Conservation (phyloP, 2,797 vertebrate species). For the Rhinophrynus dorsalis region DNA sequence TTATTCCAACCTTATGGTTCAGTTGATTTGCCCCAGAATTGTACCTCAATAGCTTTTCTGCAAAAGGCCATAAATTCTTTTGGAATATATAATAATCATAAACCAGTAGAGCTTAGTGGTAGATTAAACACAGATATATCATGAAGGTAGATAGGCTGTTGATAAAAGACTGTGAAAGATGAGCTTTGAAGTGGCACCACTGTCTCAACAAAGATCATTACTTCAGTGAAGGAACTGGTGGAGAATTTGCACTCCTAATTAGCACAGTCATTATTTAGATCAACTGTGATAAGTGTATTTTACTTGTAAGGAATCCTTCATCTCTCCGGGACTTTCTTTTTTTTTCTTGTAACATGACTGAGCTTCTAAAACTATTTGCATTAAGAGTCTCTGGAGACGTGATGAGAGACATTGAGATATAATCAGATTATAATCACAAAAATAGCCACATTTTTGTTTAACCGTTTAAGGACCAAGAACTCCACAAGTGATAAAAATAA, state of each 20-base stretch:
- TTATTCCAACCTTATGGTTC: no score
- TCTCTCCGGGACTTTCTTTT: not conserved
- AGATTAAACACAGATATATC: constrained; percentile 23
- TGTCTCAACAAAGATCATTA: constrained; percentile 21
- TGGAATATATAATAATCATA: constrained; percentile 8
- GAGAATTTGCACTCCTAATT: constrained; percentile 31
- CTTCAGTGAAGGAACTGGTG: constrained; percentile 15
- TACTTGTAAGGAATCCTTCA: not conserved
- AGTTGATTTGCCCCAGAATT: no score
- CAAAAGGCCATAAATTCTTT: constrained; percentile 18
- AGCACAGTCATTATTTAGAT: not conserved
- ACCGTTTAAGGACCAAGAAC: no score
- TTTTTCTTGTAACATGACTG: not conserved
- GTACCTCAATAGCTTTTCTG: no score
- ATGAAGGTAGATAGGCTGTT: not conserved
- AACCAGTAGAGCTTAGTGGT: not conserved
- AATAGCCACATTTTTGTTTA: not conserved
- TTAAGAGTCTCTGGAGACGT: not conserved
- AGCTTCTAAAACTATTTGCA: not conserved
- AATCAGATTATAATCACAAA: not conserved
- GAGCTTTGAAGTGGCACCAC: constrained; percentile 25
- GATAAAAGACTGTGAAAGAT: not conserved
- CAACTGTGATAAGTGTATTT: constrained; percentile 2
- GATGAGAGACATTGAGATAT: not conserved
- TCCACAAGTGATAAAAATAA: no score